Conservation (phyloP, 2,888 invertebrate species). For the Papilio elwesi region DNA sequence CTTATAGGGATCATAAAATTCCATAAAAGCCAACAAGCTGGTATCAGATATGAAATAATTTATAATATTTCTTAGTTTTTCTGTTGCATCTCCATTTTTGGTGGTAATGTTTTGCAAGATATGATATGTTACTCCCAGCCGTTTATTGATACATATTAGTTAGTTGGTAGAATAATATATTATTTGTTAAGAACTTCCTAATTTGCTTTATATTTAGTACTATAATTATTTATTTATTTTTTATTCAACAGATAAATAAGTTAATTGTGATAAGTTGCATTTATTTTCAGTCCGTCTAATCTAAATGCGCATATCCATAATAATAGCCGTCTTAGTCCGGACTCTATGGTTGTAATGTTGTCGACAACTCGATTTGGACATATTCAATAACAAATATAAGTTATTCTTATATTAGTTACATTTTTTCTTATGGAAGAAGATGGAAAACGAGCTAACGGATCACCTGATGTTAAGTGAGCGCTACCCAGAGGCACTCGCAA, state of each 20-base stretch:
- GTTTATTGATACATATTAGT: slow-evolving; percentile 24
- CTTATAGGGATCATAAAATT: slow-evolving; percentile 36
- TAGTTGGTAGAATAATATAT: slow-evolving; percentile 9
- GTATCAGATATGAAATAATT: slow-evolving; percentile 39
- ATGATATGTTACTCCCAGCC: slow-evolving; percentile 24
- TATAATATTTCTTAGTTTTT: slow-evolving; percentile 31
- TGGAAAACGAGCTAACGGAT: too few relatives aligned
- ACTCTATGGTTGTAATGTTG: too few relatives aligned
- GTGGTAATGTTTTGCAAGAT: slow-evolving; percentile 32
- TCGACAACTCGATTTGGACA: too few relatives aligned
- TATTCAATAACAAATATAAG: too few relatives aligned
- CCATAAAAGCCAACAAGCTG: slow-evolving; percentile 24
- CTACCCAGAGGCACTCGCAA: too few relatives aligned
- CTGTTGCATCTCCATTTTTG: slow-evolving; percentile 23
- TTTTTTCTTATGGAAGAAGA: too few relatives aligned
- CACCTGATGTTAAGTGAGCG: too few relatives aligned
- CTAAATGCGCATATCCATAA: too few relatives aligned
- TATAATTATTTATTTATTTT: background rate
- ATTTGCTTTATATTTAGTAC: background rate
- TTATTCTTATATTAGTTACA: too few relatives aligned
- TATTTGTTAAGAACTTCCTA: slow-evolving; percentile 10
- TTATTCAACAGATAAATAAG: slow-evolving; percentile 3
- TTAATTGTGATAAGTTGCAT: background rate
- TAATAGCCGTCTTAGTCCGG: too few relatives aligned
- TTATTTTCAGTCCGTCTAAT: too few relatives aligned